These are phyloP conservation scores for Caenorhabditis doughertyi DNA, from an alignment of 2,888 invertebrate species.

Conservation along the genomic window DNA sequence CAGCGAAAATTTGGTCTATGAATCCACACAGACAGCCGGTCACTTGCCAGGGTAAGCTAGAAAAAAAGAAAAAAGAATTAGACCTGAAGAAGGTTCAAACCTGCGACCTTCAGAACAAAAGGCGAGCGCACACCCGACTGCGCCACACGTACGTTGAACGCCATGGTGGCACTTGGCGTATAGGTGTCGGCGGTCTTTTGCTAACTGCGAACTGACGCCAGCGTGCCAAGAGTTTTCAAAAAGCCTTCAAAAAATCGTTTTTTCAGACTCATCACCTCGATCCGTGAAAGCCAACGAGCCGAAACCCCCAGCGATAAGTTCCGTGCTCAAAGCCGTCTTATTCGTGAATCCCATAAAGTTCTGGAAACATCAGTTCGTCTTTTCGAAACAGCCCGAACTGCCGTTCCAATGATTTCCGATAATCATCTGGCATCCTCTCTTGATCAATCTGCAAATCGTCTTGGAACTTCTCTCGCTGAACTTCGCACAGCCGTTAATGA, in stretches of 20 bases:
- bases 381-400: constrained; percentile 89
- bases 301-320: constrained; percentile 75
- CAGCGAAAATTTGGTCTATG: constrained; percentile 75
- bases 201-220: too few relatives aligned
- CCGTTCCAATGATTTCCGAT: constrained; percentile 90
- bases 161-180: too few relatives aligned
- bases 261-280: constrained; percentile 70
- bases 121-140: too few relatives aligned
- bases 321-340: constrained; percentile 79
- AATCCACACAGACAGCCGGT: constrained; percentile 84
- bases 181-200: too few relatives aligned
- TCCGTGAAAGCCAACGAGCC: constrained; percentile 74
- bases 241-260: not conserved
- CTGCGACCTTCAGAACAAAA: too few relatives aligned
- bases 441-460: constrained; percentile 85
- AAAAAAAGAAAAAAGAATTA: not conserved
- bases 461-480: constrained; percentile 86
- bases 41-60: constrained; percentile 82
- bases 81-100: not conserved
- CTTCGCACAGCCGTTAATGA: constrained; percentile 86
- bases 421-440: constrained; percentile 75
- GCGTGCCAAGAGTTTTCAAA: too few relatives aligned
- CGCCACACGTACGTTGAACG: too few relatives aligned
- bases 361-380: constrained; percentile 86
- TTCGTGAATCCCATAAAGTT: constrained; percentile 77